A percentile compares a stretch with the other conserved stretches of the same genome.
phyloP scores from a whole-genome alignment of 2,888 invertebrate species.

The Tiliacea citrago region DNA sequence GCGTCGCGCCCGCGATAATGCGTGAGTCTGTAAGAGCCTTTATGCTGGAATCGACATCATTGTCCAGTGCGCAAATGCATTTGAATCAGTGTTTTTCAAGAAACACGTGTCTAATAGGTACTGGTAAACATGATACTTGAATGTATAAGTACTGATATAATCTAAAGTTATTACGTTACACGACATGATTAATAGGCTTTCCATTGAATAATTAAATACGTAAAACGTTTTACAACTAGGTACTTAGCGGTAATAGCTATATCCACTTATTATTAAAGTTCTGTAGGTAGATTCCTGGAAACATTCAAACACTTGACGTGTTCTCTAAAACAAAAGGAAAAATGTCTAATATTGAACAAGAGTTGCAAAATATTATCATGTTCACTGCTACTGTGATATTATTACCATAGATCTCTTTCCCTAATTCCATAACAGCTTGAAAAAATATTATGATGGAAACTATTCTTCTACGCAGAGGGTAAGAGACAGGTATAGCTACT shows the following conservation, averaged over 20 bases:
- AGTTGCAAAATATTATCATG: slow-evolving; percentile 35
- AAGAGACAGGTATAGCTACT: neutral
- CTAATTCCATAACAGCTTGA: neutral
- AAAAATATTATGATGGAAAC: slow-evolving; percentile 5
- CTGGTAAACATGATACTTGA: neutral
- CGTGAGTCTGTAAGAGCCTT: too few species aligned
- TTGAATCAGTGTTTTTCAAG: too few species aligned
- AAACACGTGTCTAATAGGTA: neutral
- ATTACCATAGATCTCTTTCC: neutral
- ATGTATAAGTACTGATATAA: neutral
- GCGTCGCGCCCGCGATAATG: too few species aligned
- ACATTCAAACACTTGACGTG: slow-evolving; percentile 12
- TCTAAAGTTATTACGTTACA: neutral
- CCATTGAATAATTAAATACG: slow-evolving; percentile 8
- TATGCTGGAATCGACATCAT: too few species aligned
- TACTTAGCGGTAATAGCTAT: neutral
- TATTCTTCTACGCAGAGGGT: neutral
- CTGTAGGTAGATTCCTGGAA: slow-evolving; percentile 1
- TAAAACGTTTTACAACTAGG: slow-evolving; percentile 1
- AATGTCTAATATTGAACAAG: slow-evolving; percentile 33
- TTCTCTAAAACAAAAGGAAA: slow-evolving; percentile 17
- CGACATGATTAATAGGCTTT: neutral
- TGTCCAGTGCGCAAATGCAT: too few species aligned
- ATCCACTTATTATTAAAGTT: slow-evolving; percentile 6
- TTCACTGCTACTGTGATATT: slow-evolving; percentile 1